Evolutionary conservation across 2,888 invertebrate genomes (phyloP), one percentile per base, ranked within the genome.

Genomic region (Electrophaes corylata): DNA sequence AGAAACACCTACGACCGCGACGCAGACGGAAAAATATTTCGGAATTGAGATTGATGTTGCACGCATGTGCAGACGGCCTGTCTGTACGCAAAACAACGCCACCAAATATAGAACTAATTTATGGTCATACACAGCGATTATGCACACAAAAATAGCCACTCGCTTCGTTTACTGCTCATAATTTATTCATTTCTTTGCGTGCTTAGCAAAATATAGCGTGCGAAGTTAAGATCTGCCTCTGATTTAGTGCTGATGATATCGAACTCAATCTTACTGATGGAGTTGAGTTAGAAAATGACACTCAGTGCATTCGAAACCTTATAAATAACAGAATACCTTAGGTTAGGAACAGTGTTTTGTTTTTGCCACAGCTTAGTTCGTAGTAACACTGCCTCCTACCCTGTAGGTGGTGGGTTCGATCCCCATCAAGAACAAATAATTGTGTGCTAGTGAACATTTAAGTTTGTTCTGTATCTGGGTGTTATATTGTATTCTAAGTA

Each of bases 101-200:
- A 79, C 89, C 88, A 90, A 87, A 91, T 89, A 89, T 91, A 90
- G 88, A 89, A 84, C 85, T 89, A 90, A 90, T 91, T 91, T 90
- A 91, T 91, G 87, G 78, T 85, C 90, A 90, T 91, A 90, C 90
- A 81, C 84, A 80, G 83, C 88, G 89, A 91, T 91, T 90, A 89
- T 88, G 69, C 72, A 67, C 70, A 89, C 90, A 90, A 85, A 86
- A 76, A 66, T 74, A 76, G 78, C 80, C 79, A 81, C 83, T 80
- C 81, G 75, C 78, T 72, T 78, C 64, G 62, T 67, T 67, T 65
- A 64, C 64, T 78, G 81, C 78, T 80, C 81, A 86, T 86, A 86
- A 86, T 81, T 86, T 84, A 79, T 72, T 67, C 67, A 72, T 71
- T 72, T 75, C 72, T 74, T 73, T 68, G 71, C 72, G 73, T 70